Conservation (phyloP, 1,140 invertebrate species). For the Drosophila serrata region DNA sequence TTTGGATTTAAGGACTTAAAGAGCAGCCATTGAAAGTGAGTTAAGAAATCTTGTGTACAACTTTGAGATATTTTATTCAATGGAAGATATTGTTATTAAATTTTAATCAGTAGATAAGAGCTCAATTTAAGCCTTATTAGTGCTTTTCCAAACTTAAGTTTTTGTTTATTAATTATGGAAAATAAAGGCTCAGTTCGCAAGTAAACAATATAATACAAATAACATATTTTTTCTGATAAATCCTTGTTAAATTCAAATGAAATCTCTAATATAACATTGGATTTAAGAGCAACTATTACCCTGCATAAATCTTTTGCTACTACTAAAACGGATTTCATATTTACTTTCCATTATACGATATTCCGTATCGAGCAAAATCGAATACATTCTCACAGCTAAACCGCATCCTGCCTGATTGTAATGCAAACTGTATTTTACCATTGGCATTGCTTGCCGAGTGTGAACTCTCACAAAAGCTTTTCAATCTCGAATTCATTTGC, state of each 20-base stretch:
- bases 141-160: no score
- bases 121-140: no score
- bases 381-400: slow-evolving; percentile 28
- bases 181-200: no score
- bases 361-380: slow-evolving; percentile 1
- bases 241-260: not conserved
- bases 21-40: not conserved
- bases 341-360: slow-evolving; percentile 6
- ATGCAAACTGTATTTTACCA: slow-evolving; percentile 50
- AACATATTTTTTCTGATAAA: no score
- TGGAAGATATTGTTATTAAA: not conserved
- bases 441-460: slow-evolving; percentile 29
- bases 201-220: no score
- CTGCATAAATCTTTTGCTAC: not conserved
- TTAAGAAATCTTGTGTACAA: not conserved
- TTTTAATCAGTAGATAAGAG: not conserved
- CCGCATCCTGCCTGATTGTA: slow-evolving; percentile 40
- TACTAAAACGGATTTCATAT: slow-evolving; percentile 6
- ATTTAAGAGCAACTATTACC: not conserved
- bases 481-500: slow-evolving; percentile 56
- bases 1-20: slow-evolving; percentile 36
- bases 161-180: no score
- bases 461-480: slow-evolving; percentile 47
- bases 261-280: not conserved
- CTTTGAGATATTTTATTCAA: not conserved